Evolutionary conservation across 2,113 vertebrate species (phyloP).

Genomic region (Baryphthengus martii): DNA sequence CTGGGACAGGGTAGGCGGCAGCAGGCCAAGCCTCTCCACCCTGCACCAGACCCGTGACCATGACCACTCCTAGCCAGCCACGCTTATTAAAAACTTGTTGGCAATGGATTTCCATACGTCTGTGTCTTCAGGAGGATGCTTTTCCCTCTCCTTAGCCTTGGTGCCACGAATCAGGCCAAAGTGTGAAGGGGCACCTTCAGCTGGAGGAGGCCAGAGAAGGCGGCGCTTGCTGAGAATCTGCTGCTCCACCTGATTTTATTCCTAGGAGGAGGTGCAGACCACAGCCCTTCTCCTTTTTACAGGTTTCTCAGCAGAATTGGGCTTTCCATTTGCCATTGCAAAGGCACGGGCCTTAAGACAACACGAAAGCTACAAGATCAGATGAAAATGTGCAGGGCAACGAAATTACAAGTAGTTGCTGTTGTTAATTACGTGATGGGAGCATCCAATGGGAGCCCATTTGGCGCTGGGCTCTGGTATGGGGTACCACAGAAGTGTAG

Average conservation of each 20-base stretch:
- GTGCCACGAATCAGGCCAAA: background rate
- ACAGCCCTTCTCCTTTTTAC: background rate
- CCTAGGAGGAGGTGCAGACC: background rate
- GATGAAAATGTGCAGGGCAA: background rate
- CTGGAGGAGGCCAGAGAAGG: background rate
- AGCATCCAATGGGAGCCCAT: background rate
- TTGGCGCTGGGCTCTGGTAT: background rate
- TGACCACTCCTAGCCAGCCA: background rate
- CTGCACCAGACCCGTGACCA: background rate
- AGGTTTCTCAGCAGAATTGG: background rate
- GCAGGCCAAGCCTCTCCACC: background rate
- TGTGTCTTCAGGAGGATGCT: background rate
- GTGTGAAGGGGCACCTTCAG: background rate
- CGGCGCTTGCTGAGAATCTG: background rate
- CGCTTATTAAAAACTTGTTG: background rate
- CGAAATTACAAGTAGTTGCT: background rate
- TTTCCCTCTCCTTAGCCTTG: background rate
- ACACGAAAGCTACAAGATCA: background rate
- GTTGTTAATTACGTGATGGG: background rate
- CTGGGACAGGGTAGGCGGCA: background rate
- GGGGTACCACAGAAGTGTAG: fast-evolving
- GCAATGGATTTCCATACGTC: background rate
- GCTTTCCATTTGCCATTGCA: background rate
- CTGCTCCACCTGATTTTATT: background rate
- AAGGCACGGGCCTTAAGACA: background rate